Evolutionary conservation across 2,797 vertebrate genomes (phyloP).

Genomic region (Poecilia velifera): DNA sequence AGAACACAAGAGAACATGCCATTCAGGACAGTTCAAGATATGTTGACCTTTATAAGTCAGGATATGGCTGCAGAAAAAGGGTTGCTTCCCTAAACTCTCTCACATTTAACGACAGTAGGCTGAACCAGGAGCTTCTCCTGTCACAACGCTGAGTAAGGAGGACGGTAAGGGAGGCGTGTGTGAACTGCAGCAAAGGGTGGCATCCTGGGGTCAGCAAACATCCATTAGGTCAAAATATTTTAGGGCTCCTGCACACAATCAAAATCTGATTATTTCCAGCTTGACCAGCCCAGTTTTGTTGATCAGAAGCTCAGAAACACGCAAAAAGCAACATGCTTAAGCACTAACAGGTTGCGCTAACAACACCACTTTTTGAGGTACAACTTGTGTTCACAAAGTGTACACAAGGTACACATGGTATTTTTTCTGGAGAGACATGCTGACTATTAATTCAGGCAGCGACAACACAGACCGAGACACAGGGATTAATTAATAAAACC

Average conservation of each 20-base stretch:
- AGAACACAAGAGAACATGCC: background rate
- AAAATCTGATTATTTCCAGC: background rate
- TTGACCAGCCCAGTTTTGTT: background rate
- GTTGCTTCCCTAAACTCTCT: background rate
- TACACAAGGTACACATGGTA: background rate
- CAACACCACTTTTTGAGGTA: background rate
- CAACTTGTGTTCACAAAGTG: background rate
- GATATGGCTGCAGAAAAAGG: background rate
- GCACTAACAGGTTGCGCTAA: background rate
- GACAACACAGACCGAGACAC: background rate
- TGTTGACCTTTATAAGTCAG: background rate
- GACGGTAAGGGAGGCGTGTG: background rate
- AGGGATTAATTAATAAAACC: background rate
- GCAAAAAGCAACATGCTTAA: background rate
- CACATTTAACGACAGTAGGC: background rate
- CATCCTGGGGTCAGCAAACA: background rate
- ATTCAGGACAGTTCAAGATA: background rate
- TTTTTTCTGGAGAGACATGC: background rate
- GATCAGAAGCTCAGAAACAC: background rate
- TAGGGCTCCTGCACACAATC: background rate
- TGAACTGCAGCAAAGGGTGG: background rate
- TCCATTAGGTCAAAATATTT: background rate
- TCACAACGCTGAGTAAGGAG: background rate
- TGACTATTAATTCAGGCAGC: background rate
- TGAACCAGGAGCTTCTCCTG: background rate